Percentiles rank a stretch among this genome's conserved stretches.
These are phyloP conservation scores for Origma solitaria DNA, from an alignment of 2,113 vertebrate species.

Conservation along the genomic window DNA sequence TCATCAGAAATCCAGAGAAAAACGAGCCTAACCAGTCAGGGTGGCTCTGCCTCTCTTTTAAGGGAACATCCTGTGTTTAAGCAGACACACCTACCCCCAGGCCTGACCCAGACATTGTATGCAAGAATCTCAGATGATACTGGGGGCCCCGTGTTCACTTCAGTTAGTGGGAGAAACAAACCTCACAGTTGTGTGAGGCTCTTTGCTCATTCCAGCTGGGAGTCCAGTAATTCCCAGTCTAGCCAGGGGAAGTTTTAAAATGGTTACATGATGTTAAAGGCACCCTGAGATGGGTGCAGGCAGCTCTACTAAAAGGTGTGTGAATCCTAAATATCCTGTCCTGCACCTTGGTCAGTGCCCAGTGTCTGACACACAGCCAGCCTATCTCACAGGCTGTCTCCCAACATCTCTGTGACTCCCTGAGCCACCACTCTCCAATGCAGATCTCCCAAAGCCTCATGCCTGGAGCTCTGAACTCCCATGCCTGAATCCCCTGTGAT, in stretches of 20 bases:
- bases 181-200: background rate
- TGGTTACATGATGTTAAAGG: background rate
- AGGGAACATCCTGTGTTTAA: background rate
- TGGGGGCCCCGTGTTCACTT: background rate
- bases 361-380: background rate
- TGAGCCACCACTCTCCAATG: background rate
- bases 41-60: background rate
- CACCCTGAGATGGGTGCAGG: background rate
- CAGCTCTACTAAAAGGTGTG: background rate
- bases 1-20: slow-evolving; percentile 64
- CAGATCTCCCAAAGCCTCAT: background rate
- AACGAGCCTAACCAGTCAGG: slow-evolving; percentile 18
- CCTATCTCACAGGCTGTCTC: background rate
- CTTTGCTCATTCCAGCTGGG: background rate
- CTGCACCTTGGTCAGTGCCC: background rate
- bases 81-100: slow-evolving; percentile 1
- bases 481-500: background rate
- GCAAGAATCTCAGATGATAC: background rate
- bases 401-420: background rate
- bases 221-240: background rate
- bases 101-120: background rate
- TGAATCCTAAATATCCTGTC: background rate
- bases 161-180: background rate
- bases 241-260: background rate
- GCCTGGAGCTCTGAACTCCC: background rate